Base-by-base conservation (phyloP, 2,113 vertebrate species). In the Chionomys nivalis region DNA sequence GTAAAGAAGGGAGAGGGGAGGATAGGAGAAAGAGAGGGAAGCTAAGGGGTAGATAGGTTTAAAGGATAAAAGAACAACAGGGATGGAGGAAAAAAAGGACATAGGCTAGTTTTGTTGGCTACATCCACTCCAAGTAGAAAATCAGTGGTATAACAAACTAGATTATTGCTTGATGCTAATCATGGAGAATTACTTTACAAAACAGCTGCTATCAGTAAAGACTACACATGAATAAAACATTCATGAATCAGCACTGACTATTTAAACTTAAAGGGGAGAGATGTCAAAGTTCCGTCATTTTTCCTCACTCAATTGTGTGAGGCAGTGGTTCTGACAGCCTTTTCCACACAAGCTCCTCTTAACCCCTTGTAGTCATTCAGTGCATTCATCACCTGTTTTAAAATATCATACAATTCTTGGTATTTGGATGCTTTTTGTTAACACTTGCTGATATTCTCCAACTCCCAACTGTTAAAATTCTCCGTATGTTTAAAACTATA, bases 21-120 rank as follows among this genome's bases (percentile, higher is more conserved):
- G 44, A 24, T n/a, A 33, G 42, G 36, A 39, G 3, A 21, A 1
- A 76, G 4, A 0, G 13, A 21, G 3, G 0, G 31, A 21, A 23
- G 17, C 6, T 39, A 14, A 13, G 14, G 36, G 23, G 26, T 52
- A 47, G 39, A 49, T 44, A 83, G 23, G 7, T 7, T 83, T 42
- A 83, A 63, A 21, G n/a, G 8, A 13, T 31, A 0, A 49, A 49
- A 23, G 31, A 49, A 49, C 13, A 19, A 10, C 0, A 70, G 31
- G 36, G 31, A 70, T 24, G 12, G 31, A 87, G 47, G 36, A 26
- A 39, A 26, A 39, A 66, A 5, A 86, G 17, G 12, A n/a, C 2
- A 58, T 19, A 44, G 0, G 3, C 17, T 42, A 91, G 7, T 0
- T 91, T 19, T 87, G n/a, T 55, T 44, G 72, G 17, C 13, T 70